phyloP scores from a whole-genome alignment of 2,888 invertebrate species.

The Drosophila atripex region DNA sequence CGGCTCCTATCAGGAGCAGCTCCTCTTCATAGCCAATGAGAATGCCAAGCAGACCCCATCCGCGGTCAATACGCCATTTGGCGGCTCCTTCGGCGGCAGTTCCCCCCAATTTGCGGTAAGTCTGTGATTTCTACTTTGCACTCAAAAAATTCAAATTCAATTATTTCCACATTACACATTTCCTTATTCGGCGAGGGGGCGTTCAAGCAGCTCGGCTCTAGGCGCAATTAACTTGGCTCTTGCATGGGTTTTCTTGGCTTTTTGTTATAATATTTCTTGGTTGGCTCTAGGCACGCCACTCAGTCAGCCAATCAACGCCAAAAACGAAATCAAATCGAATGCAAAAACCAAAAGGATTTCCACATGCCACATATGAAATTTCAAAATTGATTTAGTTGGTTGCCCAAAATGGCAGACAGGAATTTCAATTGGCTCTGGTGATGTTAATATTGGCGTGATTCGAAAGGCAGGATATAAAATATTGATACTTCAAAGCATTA shows the following conservation, averaged over 20 bases:
- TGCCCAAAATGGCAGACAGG: conserved; percentile 26
- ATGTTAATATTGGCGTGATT: background rate
- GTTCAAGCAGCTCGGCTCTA: conserved; percentile 33
- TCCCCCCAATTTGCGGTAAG: conserved; percentile 69
- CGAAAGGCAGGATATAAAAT: conserved; percentile 4
- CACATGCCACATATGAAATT: conserved; percentile 57
- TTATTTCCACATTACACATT: conserved; percentile 41
- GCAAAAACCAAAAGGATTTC: conserved; percentile 53
- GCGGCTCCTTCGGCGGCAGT: conserved; percentile 68
- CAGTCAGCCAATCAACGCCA: conserved; percentile 62
- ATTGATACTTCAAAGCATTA: background rate
- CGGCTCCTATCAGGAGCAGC: conserved; percentile 82
- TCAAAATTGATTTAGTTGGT: conserved; percentile 20
- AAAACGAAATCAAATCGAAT: conserved; percentile 65
- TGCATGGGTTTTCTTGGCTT: conserved; percentile 32
- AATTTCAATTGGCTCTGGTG: conserved; percentile 16
- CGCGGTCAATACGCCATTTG: conserved; percentile 60
- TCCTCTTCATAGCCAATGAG: conserved; percentile 80
- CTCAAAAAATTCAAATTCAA: conserved; percentile 23
- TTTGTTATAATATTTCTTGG: background rate
- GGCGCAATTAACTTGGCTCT: conserved; percentile 62
- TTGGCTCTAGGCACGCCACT: conserved; percentile 38
- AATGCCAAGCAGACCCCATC: conserved; percentile 54
- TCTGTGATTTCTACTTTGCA: conserved; percentile 14
- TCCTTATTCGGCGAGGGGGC: conserved; percentile 41